Conservation (phyloP, 2,888 invertebrate genomes). For the Helicoverpa assulta region DNA sequence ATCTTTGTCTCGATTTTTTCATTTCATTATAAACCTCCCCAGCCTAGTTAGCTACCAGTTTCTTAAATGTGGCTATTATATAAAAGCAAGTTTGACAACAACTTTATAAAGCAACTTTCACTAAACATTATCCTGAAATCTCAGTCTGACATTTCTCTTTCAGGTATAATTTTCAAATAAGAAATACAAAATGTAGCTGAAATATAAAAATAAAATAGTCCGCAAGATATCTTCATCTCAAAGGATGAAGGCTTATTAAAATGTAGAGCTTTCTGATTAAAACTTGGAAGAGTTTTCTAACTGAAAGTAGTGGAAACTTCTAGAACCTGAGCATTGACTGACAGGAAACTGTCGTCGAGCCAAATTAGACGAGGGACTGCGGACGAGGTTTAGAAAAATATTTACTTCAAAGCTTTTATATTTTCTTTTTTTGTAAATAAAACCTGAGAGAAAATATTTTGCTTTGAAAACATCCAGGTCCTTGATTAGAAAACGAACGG, state of each 20-base stretch:
- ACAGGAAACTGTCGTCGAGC: background rate
- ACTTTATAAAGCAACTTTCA: too few relatives aligned
- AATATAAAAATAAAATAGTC: conserved; percentile 3
- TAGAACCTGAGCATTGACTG: background rate
- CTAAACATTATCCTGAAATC: too few relatives aligned
- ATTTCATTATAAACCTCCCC: too few relatives aligned
- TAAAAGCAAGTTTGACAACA: too few relatives aligned
- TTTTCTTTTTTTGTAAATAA: too few relatives aligned
- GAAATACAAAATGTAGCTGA: conserved; percentile 20
- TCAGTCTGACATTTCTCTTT: too few relatives aligned
- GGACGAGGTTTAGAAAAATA: conserved; percentile 9
- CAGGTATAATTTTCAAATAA: background rate
- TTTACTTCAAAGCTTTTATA: background rate
- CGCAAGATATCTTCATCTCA: conserved; percentile 17
- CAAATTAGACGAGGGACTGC: background rate
- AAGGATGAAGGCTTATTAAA: conserved; percentile 37
- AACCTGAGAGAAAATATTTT: too few relatives aligned
- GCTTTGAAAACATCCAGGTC: too few relatives aligned
- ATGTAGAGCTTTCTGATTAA: conserved; percentile 16
- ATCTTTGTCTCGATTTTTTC: too few relatives aligned
- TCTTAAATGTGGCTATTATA: too few relatives aligned
- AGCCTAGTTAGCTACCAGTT: too few relatives aligned
- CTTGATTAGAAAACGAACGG: too few relatives aligned
- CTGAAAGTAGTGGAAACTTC: conserved; percentile 1
- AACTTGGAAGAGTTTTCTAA: conserved; percentile 29